Percentiles rank a stretch among this genome's conserved stretches.
phyloP scores from a whole-genome alignment of 1,140 invertebrate species.

The Meloidogyne floridensis region DNA sequence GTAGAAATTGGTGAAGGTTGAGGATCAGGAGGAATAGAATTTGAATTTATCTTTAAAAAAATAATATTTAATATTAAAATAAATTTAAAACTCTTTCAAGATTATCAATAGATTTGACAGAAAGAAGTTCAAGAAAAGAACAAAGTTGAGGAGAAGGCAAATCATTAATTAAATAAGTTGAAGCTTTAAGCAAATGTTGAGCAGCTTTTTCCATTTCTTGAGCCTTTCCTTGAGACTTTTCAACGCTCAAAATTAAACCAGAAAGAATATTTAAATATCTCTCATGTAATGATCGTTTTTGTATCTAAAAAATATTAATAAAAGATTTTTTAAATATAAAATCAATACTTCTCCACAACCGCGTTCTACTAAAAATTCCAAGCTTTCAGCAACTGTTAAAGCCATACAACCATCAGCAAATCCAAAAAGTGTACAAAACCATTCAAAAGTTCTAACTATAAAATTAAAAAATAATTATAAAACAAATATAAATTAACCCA shows the following conservation, averaged over 20 bases:
- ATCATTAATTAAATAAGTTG: constrained; percentile 49
- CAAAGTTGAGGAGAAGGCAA: constrained; percentile 44
- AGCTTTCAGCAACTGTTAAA: constrained; percentile 32
- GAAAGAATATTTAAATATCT: constrained; percentile 38
- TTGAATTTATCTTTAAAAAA: not conserved
- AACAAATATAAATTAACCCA: constrained; percentile 71
- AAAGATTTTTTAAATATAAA: not conserved
- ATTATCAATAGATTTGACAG: constrained; percentile 32
- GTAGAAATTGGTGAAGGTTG: constrained; percentile 3
- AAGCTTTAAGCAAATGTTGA: constrained; percentile 43
- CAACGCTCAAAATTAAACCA: constrained; percentile 28
- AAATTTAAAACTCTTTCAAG: constrained; percentile 36
- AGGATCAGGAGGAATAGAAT: not conserved
- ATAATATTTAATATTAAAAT: not conserved
- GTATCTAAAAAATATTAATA: constrained; percentile 3
- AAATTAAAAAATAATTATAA: not conserved
- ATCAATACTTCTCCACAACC: constrained; percentile 31
- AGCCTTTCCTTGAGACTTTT: constrained; percentile 23
- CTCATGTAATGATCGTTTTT: not conserved
- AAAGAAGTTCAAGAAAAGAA: constrained; percentile 35
- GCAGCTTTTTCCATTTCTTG: constrained; percentile 39
- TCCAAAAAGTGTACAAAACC: constrained; percentile 16
- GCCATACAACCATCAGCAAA: constrained; percentile 13
- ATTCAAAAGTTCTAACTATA: constrained; percentile 16
- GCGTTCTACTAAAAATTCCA: constrained; percentile 35